Percentiles rank a stretch among this genome's conserved stretches.
phyloP scores from a whole-genome alignment of 1,140 invertebrate genomes.

The Bilobella aurantiaca region DNA sequence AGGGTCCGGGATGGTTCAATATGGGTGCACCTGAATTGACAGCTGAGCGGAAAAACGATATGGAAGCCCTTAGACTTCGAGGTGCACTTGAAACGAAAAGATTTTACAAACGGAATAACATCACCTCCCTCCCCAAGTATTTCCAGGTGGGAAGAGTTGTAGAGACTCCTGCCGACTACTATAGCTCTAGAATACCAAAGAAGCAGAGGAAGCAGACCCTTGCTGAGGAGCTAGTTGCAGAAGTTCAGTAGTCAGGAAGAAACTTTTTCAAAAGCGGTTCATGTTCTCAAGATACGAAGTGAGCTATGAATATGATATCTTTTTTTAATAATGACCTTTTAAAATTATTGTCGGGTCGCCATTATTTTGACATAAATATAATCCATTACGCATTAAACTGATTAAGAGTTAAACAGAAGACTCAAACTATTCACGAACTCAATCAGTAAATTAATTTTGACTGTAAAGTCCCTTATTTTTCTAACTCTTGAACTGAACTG shows the following conservation, averaged over 20 bases:
- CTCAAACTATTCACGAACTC: no score
- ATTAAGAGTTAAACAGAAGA: no score
- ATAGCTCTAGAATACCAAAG: conserved; percentile 59
- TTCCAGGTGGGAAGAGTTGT: conserved; percentile 61
- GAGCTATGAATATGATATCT: no score
- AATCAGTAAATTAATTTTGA: no score
- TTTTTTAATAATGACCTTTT: no score
- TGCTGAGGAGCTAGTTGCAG: conserved; percentile 60
- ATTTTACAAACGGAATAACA: conserved; percentile 88
- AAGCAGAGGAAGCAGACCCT: conserved; percentile 78
- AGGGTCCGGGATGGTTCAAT: conserved; percentile 76
- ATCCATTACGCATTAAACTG: no score
- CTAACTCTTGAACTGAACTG: no score
- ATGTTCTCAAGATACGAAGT: no score
- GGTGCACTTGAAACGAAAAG: conserved; percentile 80
- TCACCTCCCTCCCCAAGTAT: conserved; percentile 76
- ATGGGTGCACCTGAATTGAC: conserved; percentile 77
- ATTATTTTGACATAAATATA: no score
- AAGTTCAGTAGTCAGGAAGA: neutral
- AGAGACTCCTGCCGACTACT: conserved; percentile 48
- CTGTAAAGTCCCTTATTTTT: no score
- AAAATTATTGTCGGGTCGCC: no score
- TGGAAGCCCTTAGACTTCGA: conserved; percentile 81
- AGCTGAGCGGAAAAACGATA: conserved; percentile 72
- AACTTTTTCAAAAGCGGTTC: no score